Base-by-base conservation (phyloP, 2,888 invertebrate genomes). In the Stenotaenia linearis region DNA sequence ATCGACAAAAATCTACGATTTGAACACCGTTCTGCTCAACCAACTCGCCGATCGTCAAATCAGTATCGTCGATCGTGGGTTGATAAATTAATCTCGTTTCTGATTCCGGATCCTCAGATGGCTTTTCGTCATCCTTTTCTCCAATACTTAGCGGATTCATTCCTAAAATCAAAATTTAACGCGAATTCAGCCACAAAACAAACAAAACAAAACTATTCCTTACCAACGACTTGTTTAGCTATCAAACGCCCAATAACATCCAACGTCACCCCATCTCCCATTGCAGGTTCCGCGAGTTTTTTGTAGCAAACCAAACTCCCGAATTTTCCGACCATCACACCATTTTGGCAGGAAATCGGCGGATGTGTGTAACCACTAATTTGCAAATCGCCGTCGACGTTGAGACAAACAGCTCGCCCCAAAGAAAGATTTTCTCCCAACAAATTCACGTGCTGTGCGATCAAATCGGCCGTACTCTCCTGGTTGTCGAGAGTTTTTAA, bases 171-270 rank as follows among this genome's bases (percentile, higher is more conserved):
- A 56, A 56, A 56, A 56, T 18, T 4, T 21, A 2, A 56, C 15
- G 15, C 12, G 6, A 21, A 21, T 56, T 18, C 9, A 21, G 1
- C 18, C 18, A 4, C 1, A 56, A 4, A 2, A 2, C 21, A 18
- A 4, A 18, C 18, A 18, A 5, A 5, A 15, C 9, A 2, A 18
- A 56, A 56, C n/a, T n/a, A 56, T 56, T 21, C 1, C 87, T 87
- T 86, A 86, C 91, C 96, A 25, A 98, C 94, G 83, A 98, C 91
- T 85, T 98, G 97, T 85, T 97, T 97, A 85, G 96, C 96, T 7
- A 98, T 86, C 84, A 93, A 91, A 83, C 90, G 90, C 18, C 92
- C 92, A 10, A 93, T 84, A 75, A 87, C 84, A 35, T 87, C 84
- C 21, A 83, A 28, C 7, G 80, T 75, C n/a, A 80, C 56, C 15